phyloP scores from a whole-genome alignment of 1,140 invertebrate genomes.

The Hermetia illucens region DNA sequence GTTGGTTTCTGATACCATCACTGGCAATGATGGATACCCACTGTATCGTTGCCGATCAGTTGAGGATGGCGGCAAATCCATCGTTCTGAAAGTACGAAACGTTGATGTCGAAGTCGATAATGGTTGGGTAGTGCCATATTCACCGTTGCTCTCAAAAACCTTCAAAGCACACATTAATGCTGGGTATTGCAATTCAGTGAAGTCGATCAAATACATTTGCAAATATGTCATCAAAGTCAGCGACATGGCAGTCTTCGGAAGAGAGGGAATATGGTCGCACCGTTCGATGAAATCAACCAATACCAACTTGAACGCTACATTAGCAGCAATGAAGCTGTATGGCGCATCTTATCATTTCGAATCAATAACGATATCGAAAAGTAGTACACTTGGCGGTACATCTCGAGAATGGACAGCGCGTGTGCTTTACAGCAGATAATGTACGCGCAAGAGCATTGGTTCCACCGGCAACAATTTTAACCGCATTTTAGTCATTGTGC shows the following conservation, averaged over 20 bases:
- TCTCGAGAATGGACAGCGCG: too few relatives aligned
- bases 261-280: too few relatives aligned
- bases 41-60: constrained; percentile 22
- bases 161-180: constrained; percentile 33
- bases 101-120: constrained; percentile 12
- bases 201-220: constrained; percentile 29
- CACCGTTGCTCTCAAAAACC: constrained; percentile 11
- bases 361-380: constrained; percentile 21
- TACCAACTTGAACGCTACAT: too few relatives aligned
- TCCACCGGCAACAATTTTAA: constrained; percentile 19
- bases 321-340: too few relatives aligned
- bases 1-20: constrained; percentile 14
- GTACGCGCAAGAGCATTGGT: constrained; percentile 6
- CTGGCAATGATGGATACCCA: constrained; percentile 31
- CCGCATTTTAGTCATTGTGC: constrained; percentile 25
- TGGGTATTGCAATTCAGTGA: constrained; percentile 27
- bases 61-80: constrained; percentile 23
- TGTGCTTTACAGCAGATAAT: constrained; percentile 20
- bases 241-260: constrained; percentile 15
- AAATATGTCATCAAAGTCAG: constrained; percentile 32
- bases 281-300: too few relatives aligned
- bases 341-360: too few relatives aligned
- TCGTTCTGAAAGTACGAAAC: constrained; percentile 12
- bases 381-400: constrained; percentile 21
- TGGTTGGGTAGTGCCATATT: constrained; percentile 19